These are phyloP conservation scores for Automeris io DNA, from an alignment of 2,888 invertebrate species.

Conservation along the genomic window DNA sequence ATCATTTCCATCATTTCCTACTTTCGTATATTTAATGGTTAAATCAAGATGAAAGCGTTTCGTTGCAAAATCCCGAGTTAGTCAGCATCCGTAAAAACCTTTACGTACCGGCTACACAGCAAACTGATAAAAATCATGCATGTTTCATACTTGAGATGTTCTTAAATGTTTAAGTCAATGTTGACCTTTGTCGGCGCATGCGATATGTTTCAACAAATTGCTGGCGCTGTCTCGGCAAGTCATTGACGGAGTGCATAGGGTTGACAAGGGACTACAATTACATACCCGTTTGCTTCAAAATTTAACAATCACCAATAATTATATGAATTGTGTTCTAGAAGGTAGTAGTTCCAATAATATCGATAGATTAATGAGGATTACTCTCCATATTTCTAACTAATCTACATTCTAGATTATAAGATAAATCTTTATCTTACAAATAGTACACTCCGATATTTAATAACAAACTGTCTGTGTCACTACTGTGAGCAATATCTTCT, in stretches of 20 bases:
- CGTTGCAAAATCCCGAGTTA: constrained; percentile 1
- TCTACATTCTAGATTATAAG: no score
- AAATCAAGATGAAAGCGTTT: constrained; percentile 11
- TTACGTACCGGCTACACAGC: neutral
- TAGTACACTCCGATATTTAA: no score
- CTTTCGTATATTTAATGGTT: constrained; percentile 5
- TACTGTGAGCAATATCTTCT: no score
- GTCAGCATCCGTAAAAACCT: constrained; percentile 1
- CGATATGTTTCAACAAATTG: constrained; percentile 33
- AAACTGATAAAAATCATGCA: constrained; percentile 9
- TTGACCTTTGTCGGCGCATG: constrained; percentile 38
- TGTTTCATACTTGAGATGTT: constrained; percentile 7
- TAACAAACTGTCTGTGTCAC: no score
- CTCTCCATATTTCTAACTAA: no score
- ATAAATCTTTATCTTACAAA: no score
- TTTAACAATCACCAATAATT: neutral
- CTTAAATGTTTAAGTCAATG: constrained; percentile 21
- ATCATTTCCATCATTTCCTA: constrained; percentile 2
- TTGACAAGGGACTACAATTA: constrained; percentile 15
- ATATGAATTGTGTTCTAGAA: no score
- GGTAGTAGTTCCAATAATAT: no score
- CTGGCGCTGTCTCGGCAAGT: constrained; percentile 35
- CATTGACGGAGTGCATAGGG: constrained; percentile 37
- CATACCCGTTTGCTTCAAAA: neutral
- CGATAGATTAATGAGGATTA: no score